Conservation (phyloP, 2,888 invertebrate genomes). For the Pemphredon lugubris region DNA sequence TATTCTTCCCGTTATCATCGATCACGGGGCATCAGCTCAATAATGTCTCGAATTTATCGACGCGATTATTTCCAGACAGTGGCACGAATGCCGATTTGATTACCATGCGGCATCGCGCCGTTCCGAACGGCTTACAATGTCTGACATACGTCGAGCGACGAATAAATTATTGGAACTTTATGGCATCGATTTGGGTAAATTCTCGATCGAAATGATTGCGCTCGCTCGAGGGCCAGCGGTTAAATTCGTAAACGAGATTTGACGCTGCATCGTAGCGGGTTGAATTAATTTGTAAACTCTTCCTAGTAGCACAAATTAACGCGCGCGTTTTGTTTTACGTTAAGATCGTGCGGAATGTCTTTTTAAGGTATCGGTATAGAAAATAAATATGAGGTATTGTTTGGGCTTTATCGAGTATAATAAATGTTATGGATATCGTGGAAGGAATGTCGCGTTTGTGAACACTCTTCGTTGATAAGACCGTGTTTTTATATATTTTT, state of each 20-base stretch:
- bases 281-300: too few relatives aligned
- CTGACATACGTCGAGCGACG: slow-evolving; percentile 27
- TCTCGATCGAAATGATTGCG: not conserved
- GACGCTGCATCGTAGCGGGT: too few relatives aligned
- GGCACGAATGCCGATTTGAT: slow-evolving; percentile 16
- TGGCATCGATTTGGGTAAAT: slow-evolving; percentile 1
- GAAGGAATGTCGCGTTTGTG: too few relatives aligned
- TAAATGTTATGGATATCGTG: too few relatives aligned
- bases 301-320: too few relatives aligned
- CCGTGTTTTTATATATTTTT: too few relatives aligned
- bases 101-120: slow-evolving; percentile 6
- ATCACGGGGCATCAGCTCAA: not conserved
- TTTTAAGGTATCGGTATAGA: too few relatives aligned
- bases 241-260: not conserved
- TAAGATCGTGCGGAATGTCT: too few relatives aligned
- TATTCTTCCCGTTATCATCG: not conserved
- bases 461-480: too few relatives aligned
- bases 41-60: slow-evolving; percentile 27
- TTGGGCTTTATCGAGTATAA: too few relatives aligned
- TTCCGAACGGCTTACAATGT: slow-evolving; percentile 13
- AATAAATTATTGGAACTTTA: slow-evolving; percentile 29
- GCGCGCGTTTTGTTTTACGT: too few relatives aligned
- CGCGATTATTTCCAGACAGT: slow-evolving; percentile 29
- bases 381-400: too few relatives aligned
- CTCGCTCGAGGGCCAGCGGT: not conserved